phyloP scores from a whole-genome alignment of 2,113 vertebrate genomes.

The Ornithorhynchus anatinus region DNA sequence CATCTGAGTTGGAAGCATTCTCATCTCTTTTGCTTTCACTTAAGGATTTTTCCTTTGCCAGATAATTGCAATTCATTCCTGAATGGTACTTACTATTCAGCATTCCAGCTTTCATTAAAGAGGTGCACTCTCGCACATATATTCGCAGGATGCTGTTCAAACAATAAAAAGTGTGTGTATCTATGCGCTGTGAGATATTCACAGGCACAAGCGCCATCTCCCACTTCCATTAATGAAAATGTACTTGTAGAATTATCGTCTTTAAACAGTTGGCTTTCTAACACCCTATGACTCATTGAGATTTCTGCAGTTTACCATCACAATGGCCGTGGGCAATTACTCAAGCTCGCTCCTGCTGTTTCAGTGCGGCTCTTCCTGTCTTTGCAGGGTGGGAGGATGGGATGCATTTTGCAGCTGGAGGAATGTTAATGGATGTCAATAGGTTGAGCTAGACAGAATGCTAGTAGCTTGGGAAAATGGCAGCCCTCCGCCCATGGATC shows the following conservation, averaged over 20 bases:
- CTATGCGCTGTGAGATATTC: neutral
- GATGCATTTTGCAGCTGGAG: neutral
- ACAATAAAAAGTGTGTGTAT: accelerated
- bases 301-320: constrained; percentile 23
- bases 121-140: neutral
- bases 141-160: neutral
- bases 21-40: neutral
- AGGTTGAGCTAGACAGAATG: neutral
- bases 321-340: constrained; percentile 21
- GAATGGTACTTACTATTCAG: constrained; percentile 12
- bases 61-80: constrained; percentile 21
- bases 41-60: neutral
- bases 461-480: neutral
- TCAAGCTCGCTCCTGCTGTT: neutral
- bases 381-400: neutral
- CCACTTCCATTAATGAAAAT: constrained; percentile 42
- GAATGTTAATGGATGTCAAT: constrained; percentile 30
- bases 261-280: constrained; percentile 13
- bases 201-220: neutral
- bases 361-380: constrained; percentile 23
- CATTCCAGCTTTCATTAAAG: neutral
- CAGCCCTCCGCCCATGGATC: neutral
- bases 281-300: neutral
- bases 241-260: constrained; percentile 25
- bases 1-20: neutral